Evolutionary conservation across 2,888 invertebrate genomes (phyloP), one percentile per base, ranked within the genome.

Genomic region (Stenurella melanura): DNA sequence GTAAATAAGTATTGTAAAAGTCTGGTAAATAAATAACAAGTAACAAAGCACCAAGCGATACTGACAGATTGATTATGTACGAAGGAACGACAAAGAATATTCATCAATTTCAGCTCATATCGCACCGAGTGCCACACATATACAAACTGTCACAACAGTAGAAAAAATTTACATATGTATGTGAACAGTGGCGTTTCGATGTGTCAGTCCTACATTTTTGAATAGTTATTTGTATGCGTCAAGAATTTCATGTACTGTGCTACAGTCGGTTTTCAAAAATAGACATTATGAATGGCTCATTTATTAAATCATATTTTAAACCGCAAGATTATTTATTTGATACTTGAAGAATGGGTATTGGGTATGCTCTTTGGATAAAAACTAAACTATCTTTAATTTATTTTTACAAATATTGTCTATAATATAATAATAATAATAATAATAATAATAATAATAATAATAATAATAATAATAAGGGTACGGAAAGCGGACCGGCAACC

Each of bases 101-200:
- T 78, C 80, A 84, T 83, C 84, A 84, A 83, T 83, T 84, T 82
- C 81, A 82, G 61, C 76, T 77, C 75, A 73, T 78, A 76, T 78
- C 79, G 72, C 77, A 79, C 58, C 60, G 60, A 73, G 73, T 61
- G 72, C 78, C 80, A 78, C 80, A 79, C 81, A 77, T 73, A 82
- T 69, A 73, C 78, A 76, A 73, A 79, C 70, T 67, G 61, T 57
- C 70, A 76, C 64, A 74, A 58, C 69, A 38, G 67, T 64, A 58
- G 58, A 74, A 70, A 73, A 75, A 75, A 61, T 58, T 58, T 58
- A 58, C 58, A 58, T 58, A 58, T 58, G 58, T 58, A 26, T 56
- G 56, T 54, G 21, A 42, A 57, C 75, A 75, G 75, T 64, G 69
- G 69, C 70, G 70, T 64, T 57, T 21, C 11, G 18, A 58, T 58